phyloP scores from a whole-genome alignment of 2,797 vertebrate genomes.

The Pyrocephalus nanus region DNA sequence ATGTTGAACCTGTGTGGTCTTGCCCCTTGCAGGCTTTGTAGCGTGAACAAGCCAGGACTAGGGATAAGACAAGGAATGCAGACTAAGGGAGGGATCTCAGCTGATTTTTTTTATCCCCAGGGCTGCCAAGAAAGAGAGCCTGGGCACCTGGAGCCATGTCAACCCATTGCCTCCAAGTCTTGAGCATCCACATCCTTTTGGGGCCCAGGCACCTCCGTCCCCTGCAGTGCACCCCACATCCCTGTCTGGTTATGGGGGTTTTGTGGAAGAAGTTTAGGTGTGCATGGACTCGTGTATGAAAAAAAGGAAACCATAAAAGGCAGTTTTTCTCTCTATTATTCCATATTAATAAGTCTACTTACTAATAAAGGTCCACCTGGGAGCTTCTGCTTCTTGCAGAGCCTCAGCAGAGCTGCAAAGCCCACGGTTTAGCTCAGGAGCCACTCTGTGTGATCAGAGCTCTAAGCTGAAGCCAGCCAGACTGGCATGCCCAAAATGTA shows the following conservation, averaged over 20 bases:
- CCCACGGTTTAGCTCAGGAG: not conserved
- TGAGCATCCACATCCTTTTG: not conserved
- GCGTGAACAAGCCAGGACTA: not conserved
- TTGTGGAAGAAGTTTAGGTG: not conserved
- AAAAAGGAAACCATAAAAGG: not conserved
- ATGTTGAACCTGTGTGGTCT: not conserved
- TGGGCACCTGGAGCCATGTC: not conserved
- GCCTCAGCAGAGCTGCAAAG: not conserved
- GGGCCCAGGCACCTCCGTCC: not conserved
- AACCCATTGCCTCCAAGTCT: not conserved
- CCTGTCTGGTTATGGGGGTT: not conserved
- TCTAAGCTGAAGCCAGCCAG: not conserved
- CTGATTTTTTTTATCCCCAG: not conserved
- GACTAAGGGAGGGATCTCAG: not conserved
- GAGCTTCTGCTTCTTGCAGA: not conserved
- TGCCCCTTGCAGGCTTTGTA: not conserved
- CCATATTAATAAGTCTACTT: not conserved
- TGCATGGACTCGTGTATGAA: not conserved
- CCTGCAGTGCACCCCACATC: not conserved
- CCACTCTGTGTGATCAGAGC: not conserved
- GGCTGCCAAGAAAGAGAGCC: not conserved
- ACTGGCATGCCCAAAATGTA: rapidly evolving
- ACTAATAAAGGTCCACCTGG: not conserved
- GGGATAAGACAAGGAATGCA: not conserved
- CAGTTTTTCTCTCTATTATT: not conserved